Percentiles rank a stretch among this genome's conserved stretches.
phyloP scores from a whole-genome alignment of 2,113 vertebrate genomes.

The Campylorhamphus procurvoides region DNA sequence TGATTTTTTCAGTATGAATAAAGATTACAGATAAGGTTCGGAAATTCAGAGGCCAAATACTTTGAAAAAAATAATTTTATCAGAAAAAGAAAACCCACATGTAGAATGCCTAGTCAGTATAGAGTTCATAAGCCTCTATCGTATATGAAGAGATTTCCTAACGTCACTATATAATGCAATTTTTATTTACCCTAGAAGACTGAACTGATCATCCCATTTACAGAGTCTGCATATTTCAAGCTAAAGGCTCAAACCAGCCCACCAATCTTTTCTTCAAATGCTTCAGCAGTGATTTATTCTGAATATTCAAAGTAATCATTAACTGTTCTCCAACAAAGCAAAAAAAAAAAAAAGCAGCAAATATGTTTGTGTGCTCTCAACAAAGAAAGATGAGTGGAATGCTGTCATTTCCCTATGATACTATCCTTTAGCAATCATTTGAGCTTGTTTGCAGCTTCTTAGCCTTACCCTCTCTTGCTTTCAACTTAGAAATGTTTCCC shows the following conservation, averaged over 20 bases:
- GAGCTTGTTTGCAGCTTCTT: background rate
- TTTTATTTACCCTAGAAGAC: background rate
- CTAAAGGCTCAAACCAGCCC: background rate
- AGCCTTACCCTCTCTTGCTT: background rate
- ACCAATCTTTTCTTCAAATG: background rate
- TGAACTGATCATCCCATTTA: background rate
- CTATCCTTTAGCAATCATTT: background rate
- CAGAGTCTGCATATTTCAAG: background rate
- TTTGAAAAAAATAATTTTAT: background rate
- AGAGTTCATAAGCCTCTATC: background rate
- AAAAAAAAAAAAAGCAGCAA: background rate
- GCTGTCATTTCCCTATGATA: background rate
- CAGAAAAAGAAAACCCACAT: background rate
- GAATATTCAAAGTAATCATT: background rate
- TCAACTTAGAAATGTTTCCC: background rate
- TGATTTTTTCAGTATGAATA: background rate
- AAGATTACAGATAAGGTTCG: background rate
- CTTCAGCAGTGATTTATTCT: background rate
- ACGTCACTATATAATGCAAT: background rate
- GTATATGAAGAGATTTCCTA: background rate
- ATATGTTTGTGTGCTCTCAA: background rate
- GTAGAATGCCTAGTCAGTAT: background rate
- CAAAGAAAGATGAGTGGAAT: background rate
- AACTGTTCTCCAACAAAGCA: background rate
- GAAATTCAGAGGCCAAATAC: background rate